Conservation (phyloP, 2,113 vertebrate genomes). For the Rhizomys pruinosus region DNA sequence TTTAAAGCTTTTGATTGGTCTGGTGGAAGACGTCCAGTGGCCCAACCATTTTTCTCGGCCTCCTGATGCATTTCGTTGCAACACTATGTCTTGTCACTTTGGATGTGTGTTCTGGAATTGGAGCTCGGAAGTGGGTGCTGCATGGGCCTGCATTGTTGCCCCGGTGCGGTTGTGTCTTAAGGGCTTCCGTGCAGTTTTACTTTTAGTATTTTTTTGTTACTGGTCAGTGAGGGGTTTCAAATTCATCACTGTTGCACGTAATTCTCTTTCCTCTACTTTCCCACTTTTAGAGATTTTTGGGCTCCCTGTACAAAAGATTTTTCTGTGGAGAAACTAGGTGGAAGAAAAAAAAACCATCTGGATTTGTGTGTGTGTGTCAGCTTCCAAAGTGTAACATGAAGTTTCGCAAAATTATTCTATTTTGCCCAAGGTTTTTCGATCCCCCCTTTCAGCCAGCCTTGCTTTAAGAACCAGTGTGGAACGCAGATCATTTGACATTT, state of each 20-base stretch:
- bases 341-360: background rate
- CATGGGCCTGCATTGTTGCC: constrained; percentile 64
- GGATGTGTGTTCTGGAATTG: constrained; percentile 76
- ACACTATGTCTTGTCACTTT: constrained; percentile 70
- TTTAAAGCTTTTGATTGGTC: constrained; percentile 75
- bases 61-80: constrained; percentile 64
- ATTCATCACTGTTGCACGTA: constrained; percentile 33
- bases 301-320: constrained; percentile 26
- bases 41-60: constrained; percentile 77
- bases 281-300: constrained; percentile 53
- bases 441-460: constrained; percentile 65
- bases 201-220: background rate
- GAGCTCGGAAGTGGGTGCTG: constrained; percentile 49
- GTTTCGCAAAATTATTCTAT: constrained; percentile 33
- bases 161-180: no score
- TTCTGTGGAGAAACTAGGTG: constrained; percentile 55
- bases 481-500: constrained; percentile 79
- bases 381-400: constrained; percentile 28
- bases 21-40: constrained; percentile 52
- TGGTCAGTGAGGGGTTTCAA: constrained; percentile 26
- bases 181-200: constrained; percentile 28
- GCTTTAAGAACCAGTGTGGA: constrained; percentile 83
- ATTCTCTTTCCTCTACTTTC: constrained; percentile 57
- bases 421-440: constrained; percentile 52
- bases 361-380: background rate